Evolutionary conservation across 2,113 vertebrate genomes (phyloP).

Genomic region (Hippocampus comes): DNA sequence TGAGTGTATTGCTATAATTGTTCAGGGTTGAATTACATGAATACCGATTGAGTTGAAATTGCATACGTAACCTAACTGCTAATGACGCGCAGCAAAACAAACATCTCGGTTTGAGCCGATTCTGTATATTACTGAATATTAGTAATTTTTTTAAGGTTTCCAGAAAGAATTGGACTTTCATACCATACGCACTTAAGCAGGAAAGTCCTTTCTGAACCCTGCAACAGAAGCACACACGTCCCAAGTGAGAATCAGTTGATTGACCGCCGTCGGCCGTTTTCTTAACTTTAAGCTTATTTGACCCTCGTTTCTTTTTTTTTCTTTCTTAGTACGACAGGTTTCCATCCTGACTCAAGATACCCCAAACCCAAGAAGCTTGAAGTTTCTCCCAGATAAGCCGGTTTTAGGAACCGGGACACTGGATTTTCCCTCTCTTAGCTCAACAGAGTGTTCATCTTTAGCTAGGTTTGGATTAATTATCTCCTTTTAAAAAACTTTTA

Average conservation of each 20-base stretch:
- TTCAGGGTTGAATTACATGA: neutral
- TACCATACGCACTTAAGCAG: conserved; percentile 29
- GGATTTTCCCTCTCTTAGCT: conserved; percentile 69
- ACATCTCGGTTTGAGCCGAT: neutral
- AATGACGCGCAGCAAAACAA: neutral
- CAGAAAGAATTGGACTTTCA: conserved; percentile 18
- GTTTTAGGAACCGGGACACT: conserved; percentile 72
- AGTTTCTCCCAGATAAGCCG: conserved; percentile 76
- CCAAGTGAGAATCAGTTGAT: conserved; percentile 43
- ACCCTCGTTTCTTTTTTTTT: neutral
- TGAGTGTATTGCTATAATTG: neutral
- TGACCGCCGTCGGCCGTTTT: neutral
- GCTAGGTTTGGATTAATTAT: conserved; percentile 60
- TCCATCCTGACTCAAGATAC: conserved; percentile 78
- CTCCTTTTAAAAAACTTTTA: too few relatives aligned
- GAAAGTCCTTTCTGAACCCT: conserved; percentile 8
- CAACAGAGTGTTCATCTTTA: conserved; percentile 71
- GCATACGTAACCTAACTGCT: neutral
- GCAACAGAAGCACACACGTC: conserved; percentile 22
- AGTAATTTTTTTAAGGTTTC: conserved; percentile 36
- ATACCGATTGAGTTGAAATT: neutral
- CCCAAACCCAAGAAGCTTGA: conserved; percentile 77
- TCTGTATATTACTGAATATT: neutral
- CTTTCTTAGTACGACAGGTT: conserved; percentile 65
- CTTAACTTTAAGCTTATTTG: neutral